A percentile compares a stretch with the other conserved stretches of the same genome.
Evolutionary conservation across 1,140 invertebrate genomes (phyloP).

Genomic region (Laupala kohalensis): DNA sequence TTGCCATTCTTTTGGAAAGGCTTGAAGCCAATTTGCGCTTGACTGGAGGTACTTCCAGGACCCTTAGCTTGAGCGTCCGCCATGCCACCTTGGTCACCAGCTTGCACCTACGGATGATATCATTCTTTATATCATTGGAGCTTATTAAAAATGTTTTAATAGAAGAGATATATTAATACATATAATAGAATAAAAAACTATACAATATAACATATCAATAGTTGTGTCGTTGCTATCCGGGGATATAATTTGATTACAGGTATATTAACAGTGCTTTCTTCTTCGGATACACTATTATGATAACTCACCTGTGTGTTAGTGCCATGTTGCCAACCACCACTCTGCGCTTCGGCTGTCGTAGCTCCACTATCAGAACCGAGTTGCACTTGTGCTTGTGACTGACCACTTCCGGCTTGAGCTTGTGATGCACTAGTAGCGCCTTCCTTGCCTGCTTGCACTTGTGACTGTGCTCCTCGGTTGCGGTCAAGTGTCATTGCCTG

Average conservation of each 20-base stretch:
- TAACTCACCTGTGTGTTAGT: conserved; percentile 53
- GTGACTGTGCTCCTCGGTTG: conserved; percentile 53
- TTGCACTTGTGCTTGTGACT: conserved; percentile 64
- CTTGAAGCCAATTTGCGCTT: conserved; percentile 72
- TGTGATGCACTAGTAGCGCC: conserved; percentile 59
- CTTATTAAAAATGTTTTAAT: too few relatives aligned
- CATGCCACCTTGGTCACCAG: conserved; percentile 61
- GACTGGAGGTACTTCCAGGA: conserved; percentile 66
- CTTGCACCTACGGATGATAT: conserved; percentile 29
- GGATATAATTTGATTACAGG: too few relatives aligned
- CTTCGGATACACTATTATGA: too few relatives aligned
- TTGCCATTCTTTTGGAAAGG: conserved; percentile 45
- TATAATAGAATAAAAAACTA: too few relatives aligned
- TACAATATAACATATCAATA: too few relatives aligned
- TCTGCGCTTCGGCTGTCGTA: conserved; percentile 57
- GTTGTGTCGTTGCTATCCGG: too few relatives aligned
- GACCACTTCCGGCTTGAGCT: conserved; percentile 53
- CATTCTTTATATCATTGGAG: too few relatives aligned
- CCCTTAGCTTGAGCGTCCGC: conserved; percentile 72
- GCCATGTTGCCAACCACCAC: conserved; percentile 54
- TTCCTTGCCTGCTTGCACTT: conserved; percentile 57
- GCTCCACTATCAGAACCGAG: conserved; percentile 55
- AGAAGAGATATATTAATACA: too few relatives aligned
- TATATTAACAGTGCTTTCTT: too few relatives aligned
- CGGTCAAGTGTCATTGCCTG: conserved; percentile 64